Evolutionary conservation across 1,140 invertebrate genomes (phyloP), one percentile per base, ranked within the genome.

Genomic region (Temnothorax longispinosus): DNA sequence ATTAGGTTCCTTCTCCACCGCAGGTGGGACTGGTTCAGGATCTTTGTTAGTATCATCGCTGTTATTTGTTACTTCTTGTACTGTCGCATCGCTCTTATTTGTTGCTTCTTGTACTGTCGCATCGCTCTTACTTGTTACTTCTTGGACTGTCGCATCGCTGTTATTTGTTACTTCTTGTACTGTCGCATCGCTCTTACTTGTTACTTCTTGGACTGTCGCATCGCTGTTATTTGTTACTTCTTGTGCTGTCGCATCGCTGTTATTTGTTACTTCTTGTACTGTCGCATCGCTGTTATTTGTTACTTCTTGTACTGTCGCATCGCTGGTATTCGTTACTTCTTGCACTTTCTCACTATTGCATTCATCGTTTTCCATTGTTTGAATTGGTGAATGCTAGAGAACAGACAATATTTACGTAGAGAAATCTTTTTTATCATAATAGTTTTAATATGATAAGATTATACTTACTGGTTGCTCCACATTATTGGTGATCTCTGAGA

Each of bases 401-500:
- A 65, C 0, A 62, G 8, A 52, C 18, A 52, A 65, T 32, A 27
- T 56, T 58, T 44, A 44, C 4, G 0, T 47, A 41, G 5, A 56
- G 54, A 15, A 3, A 56, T 50, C 7, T n/a, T 11, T 56, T n/a
- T 27, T 2, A 54, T 32, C 0, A 15, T 50, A 5, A 76, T 41
- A 75, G 7, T 1, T 62, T 82, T 44, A 32, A 1, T 58, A 35
- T 47, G n/a, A 72, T 41, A 78, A 71, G 54, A 47, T n/a, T 15
- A n/a, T 80, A 92, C 91, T 90, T 87, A 94, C 93, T 81, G 77
- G 3, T 60, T 58, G 18, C 74, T 91, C 85, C 1, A 60, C 67
- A 7, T 89, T 80, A 35, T 88, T 90, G n/a, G 76, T 77, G 15
- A 21, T 69, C 58, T 93, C 92, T 3, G 82, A 89, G 11, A 90